Evolutionary conservation across 2,113 vertebrate genomes (phyloP).

Genomic region (Mungos mungo): DNA sequence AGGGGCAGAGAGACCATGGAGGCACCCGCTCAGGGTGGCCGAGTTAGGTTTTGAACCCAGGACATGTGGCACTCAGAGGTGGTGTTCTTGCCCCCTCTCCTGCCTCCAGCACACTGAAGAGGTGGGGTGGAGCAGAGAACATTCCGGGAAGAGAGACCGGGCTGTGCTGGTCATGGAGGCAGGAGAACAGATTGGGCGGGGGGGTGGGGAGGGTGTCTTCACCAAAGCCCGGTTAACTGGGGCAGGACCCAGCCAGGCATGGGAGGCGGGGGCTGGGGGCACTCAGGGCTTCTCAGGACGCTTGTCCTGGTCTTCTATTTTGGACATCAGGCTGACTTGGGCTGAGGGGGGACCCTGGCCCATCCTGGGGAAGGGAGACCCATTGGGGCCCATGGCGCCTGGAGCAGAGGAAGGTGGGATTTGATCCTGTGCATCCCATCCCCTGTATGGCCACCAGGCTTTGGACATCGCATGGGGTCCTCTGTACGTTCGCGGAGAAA

Average conservation of each 20-base stretch:
- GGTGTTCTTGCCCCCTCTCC: background rate
- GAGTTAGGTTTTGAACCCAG: background rate
- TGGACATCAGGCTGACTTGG: background rate
- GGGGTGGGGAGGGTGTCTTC: background rate
- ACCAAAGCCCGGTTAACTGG: background rate
- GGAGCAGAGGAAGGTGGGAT: background rate
- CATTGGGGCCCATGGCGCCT: fast-evolving
- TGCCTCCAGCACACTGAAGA: background rate
- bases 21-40: fast-evolving
- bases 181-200: background rate
- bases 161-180: background rate
- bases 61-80: background rate
- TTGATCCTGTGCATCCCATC: no score
- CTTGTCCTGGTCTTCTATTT: background rate
- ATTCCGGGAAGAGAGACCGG: fast-evolving
- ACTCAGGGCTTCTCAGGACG: background rate
- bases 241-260: fast-evolving
- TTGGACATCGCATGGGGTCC: fast-evolving
- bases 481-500: background rate
- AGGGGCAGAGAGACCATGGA: background rate
- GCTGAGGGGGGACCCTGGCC: background rate
- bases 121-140: fast-evolving
- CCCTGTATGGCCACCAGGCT: background rate
- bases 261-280: fast-evolving
- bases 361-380: background rate